These are phyloP conservation scores for Ptychoptera albimana DNA, from an alignment of 2,888 invertebrate species.

Conservation along the genomic window DNA sequence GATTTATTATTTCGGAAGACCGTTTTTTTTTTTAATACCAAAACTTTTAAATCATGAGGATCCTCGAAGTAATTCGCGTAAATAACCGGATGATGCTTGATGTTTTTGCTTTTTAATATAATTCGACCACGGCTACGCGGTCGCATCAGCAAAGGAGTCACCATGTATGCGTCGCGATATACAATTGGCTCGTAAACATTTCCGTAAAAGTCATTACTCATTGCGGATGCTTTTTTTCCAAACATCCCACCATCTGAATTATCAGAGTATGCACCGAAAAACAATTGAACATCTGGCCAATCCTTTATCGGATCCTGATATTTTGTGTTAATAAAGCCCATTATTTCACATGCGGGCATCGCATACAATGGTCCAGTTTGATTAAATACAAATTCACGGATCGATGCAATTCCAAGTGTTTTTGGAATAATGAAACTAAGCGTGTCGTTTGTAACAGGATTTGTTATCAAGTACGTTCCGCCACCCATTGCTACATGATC, in stretches of 20 bases:
- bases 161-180: constrained; percentile 49
- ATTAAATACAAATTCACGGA: constrained; percentile 44
- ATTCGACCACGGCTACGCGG: constrained; percentile 57
- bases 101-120: constrained; percentile 48
- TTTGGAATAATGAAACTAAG: constrained; percentile 54
- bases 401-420: constrained; percentile 40
- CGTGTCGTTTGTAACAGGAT: constrained; percentile 36
- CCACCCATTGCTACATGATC: constrained; percentile 75
- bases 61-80: constrained; percentile 74
- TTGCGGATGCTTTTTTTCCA: constrained; percentile 48
- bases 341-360: constrained; percentile 61
- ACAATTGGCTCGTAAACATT: constrained; percentile 53
- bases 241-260: constrained; percentile 64
- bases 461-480: constrained; percentile 52
- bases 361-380: constrained; percentile 53
- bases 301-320: constrained; percentile 47
- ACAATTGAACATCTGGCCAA: constrained; percentile 66
- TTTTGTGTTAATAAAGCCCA: constrained; percentile 63
- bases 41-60: constrained; percentile 48
- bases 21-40: no score
- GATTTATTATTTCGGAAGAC: no score
- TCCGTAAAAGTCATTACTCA: constrained; percentile 49
- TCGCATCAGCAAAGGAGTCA: constrained; percentile 52
- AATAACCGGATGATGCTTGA: constrained; percentile 61
- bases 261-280: constrained; percentile 58